Evolutionary conservation across 2,113 vertebrate genomes (phyloP).

Genomic region (human): GRCh38 chr2:9228001-9228500

Average conservation of each 20-base stretch:
- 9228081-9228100: background rate
- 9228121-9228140: background rate
- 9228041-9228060: background rate
- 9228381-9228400: background rate
- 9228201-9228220: background rate
- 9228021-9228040: background rate
- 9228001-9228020: background rate
- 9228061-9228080: background rate
- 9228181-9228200: background rate
- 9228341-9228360: background rate
- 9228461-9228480: background rate
- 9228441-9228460: background rate
- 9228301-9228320: background rate
- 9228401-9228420: background rate
- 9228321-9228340: background rate
- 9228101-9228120: background rate
- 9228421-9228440: background rate
- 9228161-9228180: background rate
- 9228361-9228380: background rate
- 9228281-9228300: background rate
- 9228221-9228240: constrained; percentile 2
- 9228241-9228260: background rate
- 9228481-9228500: background rate
- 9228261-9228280: constrained; percentile 21
- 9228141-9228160: background rate